Evolutionary conservation across 2,113 vertebrate genomes (phyloP).

Genomic region (Cyprinodon brontotheroides): DNA sequence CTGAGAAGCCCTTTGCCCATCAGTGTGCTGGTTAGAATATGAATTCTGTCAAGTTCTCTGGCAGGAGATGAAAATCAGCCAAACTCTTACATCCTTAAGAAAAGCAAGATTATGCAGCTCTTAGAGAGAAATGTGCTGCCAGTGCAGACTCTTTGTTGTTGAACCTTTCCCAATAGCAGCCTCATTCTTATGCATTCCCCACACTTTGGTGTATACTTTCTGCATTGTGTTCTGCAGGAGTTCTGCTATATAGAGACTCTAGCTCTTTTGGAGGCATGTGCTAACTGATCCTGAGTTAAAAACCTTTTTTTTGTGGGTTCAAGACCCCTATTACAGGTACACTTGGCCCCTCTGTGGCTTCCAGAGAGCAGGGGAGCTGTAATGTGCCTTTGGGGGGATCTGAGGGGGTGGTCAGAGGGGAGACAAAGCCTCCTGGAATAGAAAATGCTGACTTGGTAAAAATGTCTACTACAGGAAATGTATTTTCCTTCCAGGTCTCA

Average conservation of each 20-base stretch:
- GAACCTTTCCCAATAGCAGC: not conserved
- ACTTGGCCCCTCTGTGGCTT: slow-evolving; percentile 42
- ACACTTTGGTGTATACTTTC: not conserved
- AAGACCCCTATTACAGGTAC: slow-evolving; percentile 55
- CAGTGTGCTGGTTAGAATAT: not conserved
- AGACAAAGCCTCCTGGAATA: slow-evolving; percentile 62
- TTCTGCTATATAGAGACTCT: slow-evolving; percentile 16
- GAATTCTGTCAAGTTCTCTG: slow-evolving; percentile 3
- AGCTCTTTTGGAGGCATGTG: slow-evolving; percentile 30
- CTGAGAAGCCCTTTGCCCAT: too few species aligned
- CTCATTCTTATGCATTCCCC: not conserved
- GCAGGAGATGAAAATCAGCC: slow-evolving; percentile 12
- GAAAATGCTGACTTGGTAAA: slow-evolving; percentile 69
- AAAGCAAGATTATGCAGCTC: not conserved
- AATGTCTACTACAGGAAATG: slow-evolving; percentile 44
- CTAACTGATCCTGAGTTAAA: slow-evolving; percentile 63
- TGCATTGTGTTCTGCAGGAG: slow-evolving; percentile 9
- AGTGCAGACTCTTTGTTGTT: not conserved
- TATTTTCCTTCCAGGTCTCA: slow-evolving; percentile 52
- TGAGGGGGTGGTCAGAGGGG: slow-evolving; percentile 7
- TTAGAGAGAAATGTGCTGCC: not conserved
- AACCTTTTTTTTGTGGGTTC: slow-evolving; percentile 43
- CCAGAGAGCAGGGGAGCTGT: slow-evolving; percentile 45
- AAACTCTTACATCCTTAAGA: not conserved
- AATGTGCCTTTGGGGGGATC: slow-evolving; percentile 50